A percentile compares a stretch with the other conserved stretches of the same genome.
Conservation (phyloP, 2,797 vertebrate species). For the Chelon auratus region DNA sequence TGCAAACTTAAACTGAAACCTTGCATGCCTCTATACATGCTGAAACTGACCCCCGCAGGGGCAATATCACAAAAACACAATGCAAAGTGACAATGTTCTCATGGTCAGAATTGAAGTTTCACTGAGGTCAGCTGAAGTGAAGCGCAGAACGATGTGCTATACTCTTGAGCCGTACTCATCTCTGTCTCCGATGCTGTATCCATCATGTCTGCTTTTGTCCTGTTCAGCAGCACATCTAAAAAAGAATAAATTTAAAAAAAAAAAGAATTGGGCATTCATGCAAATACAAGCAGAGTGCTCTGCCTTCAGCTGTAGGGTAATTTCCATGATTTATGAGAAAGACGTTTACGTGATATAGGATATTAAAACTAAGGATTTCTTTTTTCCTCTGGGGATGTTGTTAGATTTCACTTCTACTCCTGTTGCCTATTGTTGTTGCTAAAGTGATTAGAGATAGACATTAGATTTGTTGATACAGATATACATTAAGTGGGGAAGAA, state of each 20-base stretch:
- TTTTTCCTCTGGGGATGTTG: neutral
- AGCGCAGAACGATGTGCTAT: constrained; percentile 59
- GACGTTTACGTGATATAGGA: neutral
- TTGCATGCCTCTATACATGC: constrained; percentile 39
- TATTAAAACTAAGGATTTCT: neutral
- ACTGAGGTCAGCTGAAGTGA: constrained; percentile 33
- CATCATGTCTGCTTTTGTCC: constrained; percentile 77
- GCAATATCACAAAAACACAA: constrained; percentile 49
- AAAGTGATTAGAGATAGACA: neutral
- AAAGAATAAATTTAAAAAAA: constrained; percentile 20
- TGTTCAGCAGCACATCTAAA: constrained; percentile 77
- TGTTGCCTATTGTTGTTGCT: neutral
- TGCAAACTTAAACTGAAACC: constrained; percentile 55
- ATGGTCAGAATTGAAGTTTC: constrained; percentile 18
- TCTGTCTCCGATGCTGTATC: constrained; percentile 78
- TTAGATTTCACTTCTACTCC: neutral
- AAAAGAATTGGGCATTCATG: constrained; percentile 5
- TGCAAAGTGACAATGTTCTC: constrained; percentile 35
- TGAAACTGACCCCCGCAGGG: constrained; percentile 30
- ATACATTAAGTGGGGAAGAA: neutral
- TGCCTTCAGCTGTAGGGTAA: neutral
- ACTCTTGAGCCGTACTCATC: constrained; percentile 83
- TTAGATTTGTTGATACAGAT: neutral
- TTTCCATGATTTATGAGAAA: constrained; percentile 3
- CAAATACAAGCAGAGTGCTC: neutral